Base-by-base conservation (phyloP, 2,888 invertebrate species). In the Catocala nupta region DNA sequence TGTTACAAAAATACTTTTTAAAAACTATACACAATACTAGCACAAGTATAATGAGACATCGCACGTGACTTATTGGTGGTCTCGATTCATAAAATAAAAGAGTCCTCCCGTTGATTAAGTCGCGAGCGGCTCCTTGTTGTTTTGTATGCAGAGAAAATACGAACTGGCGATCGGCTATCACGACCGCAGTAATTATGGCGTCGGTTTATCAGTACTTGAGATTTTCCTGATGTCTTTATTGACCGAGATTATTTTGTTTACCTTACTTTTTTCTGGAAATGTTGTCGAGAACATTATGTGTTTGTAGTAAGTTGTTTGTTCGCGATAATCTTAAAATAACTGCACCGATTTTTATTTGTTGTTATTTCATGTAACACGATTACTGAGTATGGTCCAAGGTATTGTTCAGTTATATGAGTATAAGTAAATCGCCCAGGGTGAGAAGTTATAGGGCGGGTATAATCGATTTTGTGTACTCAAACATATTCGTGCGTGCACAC, bases 161-260 rank as follows among this genome's bases (percentile, higher is more conserved):
- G 75, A 71, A 78, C 73, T 75, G 55, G 77, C 80, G 83, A 84
- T 83, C 81, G 78, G 75, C 80, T 85, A 86, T 86, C 89, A 81
- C 83, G 81, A 78, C 75, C 78, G 73, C 73, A 81, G 86, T 90
- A 90, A 89, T 89, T 89, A 89, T 85, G 85, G 89, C 79, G 83
- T 80, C 77, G 81, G 80, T 73, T 86, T 90, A 90, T 89, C 89
- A 85, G 79, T 78, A 63, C 76, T 77, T 77, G 82, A 88, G 89
- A 89, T 88, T 89, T 86, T 75, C 80, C 77, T 81, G 88, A 90
- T 89, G 87, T 87, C 89, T 90, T 88, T 89, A 90, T 89, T 86
- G 83, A 80, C 64, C 69, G 73, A 85, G 86, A 86, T 85, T 85
- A 82, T 82, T 81, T 77, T 84, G 75, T 75, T 73, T 72, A 72